Base-by-base conservation (phyloP, 2,113 vertebrate genomes). In the Haemorhous mexicanus region DNA sequence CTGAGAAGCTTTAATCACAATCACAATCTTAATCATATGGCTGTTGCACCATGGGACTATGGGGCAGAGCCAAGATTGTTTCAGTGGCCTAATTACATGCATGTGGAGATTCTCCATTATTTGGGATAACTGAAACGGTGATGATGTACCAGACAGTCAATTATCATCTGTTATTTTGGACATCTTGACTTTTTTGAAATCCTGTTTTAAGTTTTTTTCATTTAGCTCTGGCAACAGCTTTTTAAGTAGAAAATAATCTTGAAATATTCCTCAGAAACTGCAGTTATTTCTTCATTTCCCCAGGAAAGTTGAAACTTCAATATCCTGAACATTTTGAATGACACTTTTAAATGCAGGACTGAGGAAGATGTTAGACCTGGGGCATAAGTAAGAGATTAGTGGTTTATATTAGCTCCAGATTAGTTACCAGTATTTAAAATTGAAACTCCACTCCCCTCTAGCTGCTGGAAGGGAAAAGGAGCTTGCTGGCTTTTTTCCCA, bases 361-460 rank as follows among this genome's bases (percentile, higher is more conserved):
- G n/a, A 59, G 66, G 26, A 89, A 47, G 43, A 44, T 67, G 52
- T 69, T 63, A 74, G 82, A 80, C 82, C 41, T 67, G 43, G 55
- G 72, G 82, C 78, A 83, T 59, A 87, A 76, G 63, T 50, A 73
- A 77, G 70, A 90, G 81, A 93, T 95, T 91, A 83, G 72, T 84
- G 77, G 50, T 87, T 91, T 87, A 79, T 87, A 82, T 82, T 79
- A 89, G 26, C 37, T 95, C 22, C 37, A 73, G 75, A 94, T 95
- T 91, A 94, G 53, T 85, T 80, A 76, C 50, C 50, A 68, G 70
- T 88, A 77, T 77, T 67, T 77, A 92, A 92, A 93, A 94, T 90
- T 97, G 87, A 91, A 94, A 87, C 89, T 95, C 63, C 93, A 93
- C 90, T 95, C 75, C 89, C 94, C 78, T 96, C 87, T 94, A 88